These are phyloP conservation scores for Sphecodes monilicornis DNA, from an alignment of 2,888 invertebrate genomes.

Conservation along the genomic window DNA sequence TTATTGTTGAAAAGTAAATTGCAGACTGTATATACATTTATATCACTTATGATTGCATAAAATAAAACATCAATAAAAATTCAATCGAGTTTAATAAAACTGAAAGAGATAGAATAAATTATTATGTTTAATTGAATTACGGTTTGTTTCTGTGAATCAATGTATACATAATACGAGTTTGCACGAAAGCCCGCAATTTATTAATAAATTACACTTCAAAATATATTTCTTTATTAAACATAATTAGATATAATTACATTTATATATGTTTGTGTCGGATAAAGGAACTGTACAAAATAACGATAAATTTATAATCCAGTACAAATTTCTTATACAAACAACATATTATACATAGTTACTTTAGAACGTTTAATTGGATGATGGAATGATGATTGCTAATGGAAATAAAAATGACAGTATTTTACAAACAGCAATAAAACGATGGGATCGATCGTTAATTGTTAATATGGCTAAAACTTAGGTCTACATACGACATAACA, in stretches of 20 bases:
- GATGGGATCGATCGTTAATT: conserved; percentile 69
- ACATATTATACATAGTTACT: conserved; percentile 65
- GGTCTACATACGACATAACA: conserved; percentile 70
- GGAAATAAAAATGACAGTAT: conserved; percentile 63
- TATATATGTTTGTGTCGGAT: conserved; percentile 21
- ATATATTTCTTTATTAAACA: conserved; percentile 8
- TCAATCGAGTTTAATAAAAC: not conserved
- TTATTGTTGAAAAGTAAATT: not conserved
- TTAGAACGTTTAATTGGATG: conserved; percentile 54
- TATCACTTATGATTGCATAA: not conserved
- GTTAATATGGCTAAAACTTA: conserved; percentile 81
- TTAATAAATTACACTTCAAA: not conserved
- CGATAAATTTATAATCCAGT: conserved; percentile 74
- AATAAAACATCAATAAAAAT: not conserved
- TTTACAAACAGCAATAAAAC: conserved; percentile 65
- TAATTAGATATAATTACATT: conserved; percentile 17
- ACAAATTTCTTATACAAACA: conserved; percentile 72
- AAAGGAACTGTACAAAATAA: conserved; percentile 68
- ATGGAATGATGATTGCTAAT: conserved; percentile 64
- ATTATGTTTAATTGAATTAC: not conserved
- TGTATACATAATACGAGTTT: not conserved
- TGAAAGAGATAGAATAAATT: not conserved
- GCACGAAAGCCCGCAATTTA: not conserved
- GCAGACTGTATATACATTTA: not conserved
- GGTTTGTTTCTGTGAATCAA: not conserved